Evolutionary conservation across 2,888 invertebrate genomes (phyloP), one percentile per base, ranked within the genome.

Genomic region (Tholera decimalis): DNA sequence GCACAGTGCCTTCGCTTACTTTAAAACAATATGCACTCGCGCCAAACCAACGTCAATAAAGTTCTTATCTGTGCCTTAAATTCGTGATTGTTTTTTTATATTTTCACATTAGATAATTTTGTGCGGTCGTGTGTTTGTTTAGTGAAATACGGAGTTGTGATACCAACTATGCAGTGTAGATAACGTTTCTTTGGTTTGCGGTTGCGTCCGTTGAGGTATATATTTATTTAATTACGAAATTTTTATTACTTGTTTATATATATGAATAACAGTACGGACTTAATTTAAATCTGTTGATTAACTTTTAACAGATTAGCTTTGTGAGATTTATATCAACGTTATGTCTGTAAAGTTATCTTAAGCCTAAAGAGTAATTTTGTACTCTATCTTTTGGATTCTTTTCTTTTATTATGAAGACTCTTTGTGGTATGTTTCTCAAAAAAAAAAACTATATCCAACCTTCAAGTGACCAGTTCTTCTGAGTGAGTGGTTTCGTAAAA

Each of bases 181-280:
- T 92, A 90, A 89, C 85, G 86, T 91, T 91, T 89, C 89, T 86
- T 87, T 73, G 89, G 88, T 89, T 89, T 91, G 93, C 83, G 92
- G 93, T 91, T 85, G 87, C 82, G 88, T 87, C 87, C 76, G 86
- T 86, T 86, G 75, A 77, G 77, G 75, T 85, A 72, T 57, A 69
- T 77, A 73, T 80, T 82, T 81, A 89, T 88, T 88, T 89, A 83
- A 87, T 86, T 81, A 77, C 58, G 58, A 63, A 59, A 76, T 59
- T 62, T 51, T 46, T 54, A 46, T 53, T 51, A 7, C 15, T 37
- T 37, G 30, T 50, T 46, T 37, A 28, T 24, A 55, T 57, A 6
- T 13, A 55, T 20, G 13, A 50, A 33, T n/a, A 18, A 61, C 28
- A n/a, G 57, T 28, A 37, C 7, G 1, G 8, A 30, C 9, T 55